Percentiles rank a stretch among this genome's conserved stretches.
phyloP scores from a whole-genome alignment of 2,113 vertebrate genomes.

The Tricholaema leucomelas region DNA sequence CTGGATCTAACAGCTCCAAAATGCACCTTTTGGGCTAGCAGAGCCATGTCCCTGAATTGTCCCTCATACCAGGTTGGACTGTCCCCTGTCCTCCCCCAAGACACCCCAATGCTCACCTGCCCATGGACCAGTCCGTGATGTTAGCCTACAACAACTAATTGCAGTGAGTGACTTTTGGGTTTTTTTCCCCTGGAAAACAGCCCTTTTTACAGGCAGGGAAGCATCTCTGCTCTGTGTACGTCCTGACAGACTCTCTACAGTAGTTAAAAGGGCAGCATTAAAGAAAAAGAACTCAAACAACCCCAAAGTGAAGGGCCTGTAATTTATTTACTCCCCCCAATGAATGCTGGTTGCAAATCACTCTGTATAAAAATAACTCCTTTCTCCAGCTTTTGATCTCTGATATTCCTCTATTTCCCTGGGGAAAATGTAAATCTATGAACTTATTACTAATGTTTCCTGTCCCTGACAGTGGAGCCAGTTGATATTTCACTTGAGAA shows the following conservation, averaged over 20 bases:
- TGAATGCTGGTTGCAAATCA: slow-evolving; percentile 74
- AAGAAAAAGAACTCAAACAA: slow-evolving; percentile 62
- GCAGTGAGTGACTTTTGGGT: neutral
- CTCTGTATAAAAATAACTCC: slow-evolving; percentile 73
- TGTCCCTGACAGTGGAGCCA: slow-evolving; percentile 79
- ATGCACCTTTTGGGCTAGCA: neutral
- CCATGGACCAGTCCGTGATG: rapidly evolving
- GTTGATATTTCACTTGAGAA: slow-evolving; percentile 77
- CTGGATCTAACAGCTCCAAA: neutral
- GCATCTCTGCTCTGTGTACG: neutral
- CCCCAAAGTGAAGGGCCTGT: slow-evolving; percentile 49
- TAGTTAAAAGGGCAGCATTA: slow-evolving; percentile 41
- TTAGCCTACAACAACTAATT: rapidly evolving
- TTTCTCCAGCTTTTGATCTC: slow-evolving; percentile 76
- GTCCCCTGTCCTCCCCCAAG: rapidly evolving
- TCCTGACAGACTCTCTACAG: slow-evolving; percentile 35
- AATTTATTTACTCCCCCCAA: slow-evolving; percentile 70
- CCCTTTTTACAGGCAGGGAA: neutral
- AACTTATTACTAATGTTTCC: slow-evolving; percentile 81
- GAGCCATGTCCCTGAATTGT: rapidly evolving
- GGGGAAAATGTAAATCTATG: slow-evolving; percentile 79
- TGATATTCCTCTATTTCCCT: slow-evolving; percentile 74
- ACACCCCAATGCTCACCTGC: rapidly evolving
- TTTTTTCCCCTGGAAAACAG: neutral
- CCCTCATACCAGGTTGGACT: rapidly evolving